Evolutionary conservation across 2,113 vertebrate genomes (phyloP), one percentile per base, ranked within the genome.

Genomic region (Myotis davidii): DNA sequence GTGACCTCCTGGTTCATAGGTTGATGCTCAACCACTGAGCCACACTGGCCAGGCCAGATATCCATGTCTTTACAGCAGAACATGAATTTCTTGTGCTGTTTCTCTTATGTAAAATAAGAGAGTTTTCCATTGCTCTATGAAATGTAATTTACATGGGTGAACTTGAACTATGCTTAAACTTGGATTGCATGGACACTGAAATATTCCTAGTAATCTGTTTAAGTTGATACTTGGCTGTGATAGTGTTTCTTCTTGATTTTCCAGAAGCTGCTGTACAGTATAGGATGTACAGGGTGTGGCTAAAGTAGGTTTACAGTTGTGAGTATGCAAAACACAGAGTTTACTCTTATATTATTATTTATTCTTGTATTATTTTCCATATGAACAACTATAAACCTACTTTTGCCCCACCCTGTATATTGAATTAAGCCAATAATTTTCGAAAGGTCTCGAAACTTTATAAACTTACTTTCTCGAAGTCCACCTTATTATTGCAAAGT

Each of bases 361-460:
- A 67, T 67, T 67, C 6, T 67, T 67, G 64, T n/a, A 17, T n/a
- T 67, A n/a, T 67, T 67, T 67, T 67, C 29, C 16, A 67, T n/a
- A 67, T 32, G 29, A n/a, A 65, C 61, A 65, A 65, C 61, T 65
- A 6, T 65, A 65, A 65, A 67, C 64, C 64, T 67, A 67, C 32
- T 67, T 67, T 67, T 65, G 64, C 29, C 64, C 64, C 32, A 65
- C 14, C 64, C 64, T 65, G 13, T 70, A 34, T 48, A 67, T 64
- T 78, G 37, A 90, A 72, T 82, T 54, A 86, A 82, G 12, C 20
- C 70, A 81, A 16, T 85, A 88, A 69, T 88, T 81, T 92, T 88
- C 12, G 64, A 34, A 92, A 76, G 64, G 42, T 81, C 76, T 76
- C 70, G 48, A 54, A 92, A 78, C 42, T 77, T 77, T 45, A 20